Evolutionary conservation across 2,888 invertebrate genomes (phyloP), one percentile per base, ranked within the genome.

Genomic region (Athripsodes cinereus): DNA sequence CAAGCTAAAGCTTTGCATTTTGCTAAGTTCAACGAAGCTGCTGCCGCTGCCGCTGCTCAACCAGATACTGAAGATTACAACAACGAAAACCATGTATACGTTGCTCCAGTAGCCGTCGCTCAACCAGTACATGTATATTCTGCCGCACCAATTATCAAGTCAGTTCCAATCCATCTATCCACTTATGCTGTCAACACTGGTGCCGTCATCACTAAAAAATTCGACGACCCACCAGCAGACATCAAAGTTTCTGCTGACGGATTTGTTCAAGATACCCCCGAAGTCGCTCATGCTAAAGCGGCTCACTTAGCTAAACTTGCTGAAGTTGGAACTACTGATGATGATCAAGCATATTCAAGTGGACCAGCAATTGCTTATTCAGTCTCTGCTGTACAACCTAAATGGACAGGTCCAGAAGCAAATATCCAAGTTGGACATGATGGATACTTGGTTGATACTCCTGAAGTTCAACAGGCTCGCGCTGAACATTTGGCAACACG

Each of bases 1-100:
- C 80, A 80, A 62, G 83, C 83, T 26, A 80, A 79, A 66, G 80
- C 81, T 55, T 77, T 79, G 49, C 83, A 84, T 70, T 74, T 82
- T 57, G 74, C 81, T 51, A 82, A 81, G 51, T 76, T 81, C 35
- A 73, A 74, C 61, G 75, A 74, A 65, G 79, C 55, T 22, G 52
- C 61, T 8, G 53, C 59, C 22, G 53, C 22, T 74, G 74, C 73
- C 44, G 59, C 49, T 19, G 52, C 59, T 16, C 40, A 44, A 40
- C 54, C 58, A 31, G 54, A 54, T 26, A 40, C 19, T 19, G 40
- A 20, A 21, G 56, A 59, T 16, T 40, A 22, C 56, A 20, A 51
- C 20, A 35, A 51, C 1, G 56, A 44, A 11, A 49, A 40, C 22
- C 11, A 16, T n/a, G 34, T 11, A 2, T 35, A 16, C 8, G 56